Evolutionary conservation across 92 coral and sea anemone genomes (phyloP), one percentile per base, ranked within the genome.

Genomic region (Porites evermanni): DNA sequence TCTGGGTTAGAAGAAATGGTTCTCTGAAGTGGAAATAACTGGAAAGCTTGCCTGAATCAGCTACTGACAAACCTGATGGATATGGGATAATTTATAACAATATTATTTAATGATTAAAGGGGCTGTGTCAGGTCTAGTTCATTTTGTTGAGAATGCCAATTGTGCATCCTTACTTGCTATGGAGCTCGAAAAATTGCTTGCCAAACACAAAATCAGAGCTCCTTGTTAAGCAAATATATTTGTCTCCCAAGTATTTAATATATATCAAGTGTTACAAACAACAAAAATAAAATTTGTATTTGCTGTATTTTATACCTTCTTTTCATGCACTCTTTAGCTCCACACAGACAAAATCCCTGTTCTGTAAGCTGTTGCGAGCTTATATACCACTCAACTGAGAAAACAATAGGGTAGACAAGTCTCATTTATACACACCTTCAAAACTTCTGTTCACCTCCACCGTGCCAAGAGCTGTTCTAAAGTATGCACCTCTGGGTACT

Each of bases 11-110:
- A 60, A 97, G 91, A 51, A 93, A 91, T 10, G 99, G 98, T 72
- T 97, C 99, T 50, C 99, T 90, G 77, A 97, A 95, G 87, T 97
- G 99, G 92, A 95, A 97, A 88, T 95, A 97, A 10, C 94, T 91
- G 53, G 97, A 95, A 12, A 97, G 88, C 73, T 97, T 97, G 47
- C 99, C 99, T 58, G 95, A 91, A 91, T 97, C 98, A 60, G 99
- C 94, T 53, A 95, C 94, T 73, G 99, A 93, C 13, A 97, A 94
- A 17, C 99, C 99, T 97, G 79, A 18, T 63, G n/a, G 12, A 64
- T 7, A 16, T 13, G 29, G 9, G 14, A 11, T 14, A 9, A 71
- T 71, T 7, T 38, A 17, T 8, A 24, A 56, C 61, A 11, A 56
- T 56, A 14, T 4, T 11, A 56, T 56, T 11, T 2, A 14, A 56